phyloP scores from a whole-genome alignment of 2,797 vertebrate species.

The Catharus ustulatus region DNA sequence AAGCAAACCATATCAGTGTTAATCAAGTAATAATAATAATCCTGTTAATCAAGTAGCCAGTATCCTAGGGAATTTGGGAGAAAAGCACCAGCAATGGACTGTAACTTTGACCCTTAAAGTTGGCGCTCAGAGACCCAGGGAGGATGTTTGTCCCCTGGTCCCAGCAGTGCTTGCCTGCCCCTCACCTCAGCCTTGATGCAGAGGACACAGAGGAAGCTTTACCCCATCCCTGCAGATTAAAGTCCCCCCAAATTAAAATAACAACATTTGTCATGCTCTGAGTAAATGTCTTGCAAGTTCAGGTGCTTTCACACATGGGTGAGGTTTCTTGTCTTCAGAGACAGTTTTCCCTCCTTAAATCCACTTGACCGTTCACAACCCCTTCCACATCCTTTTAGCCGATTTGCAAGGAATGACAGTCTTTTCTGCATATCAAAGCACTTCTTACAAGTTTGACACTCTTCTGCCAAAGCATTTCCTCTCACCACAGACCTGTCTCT shows the following conservation, averaged over 20 bases:
- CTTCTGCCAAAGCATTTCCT: neutral
- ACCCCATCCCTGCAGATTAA: neutral
- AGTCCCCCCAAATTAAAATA: neutral
- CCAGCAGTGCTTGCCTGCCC: neutral
- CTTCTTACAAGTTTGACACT: neutral
- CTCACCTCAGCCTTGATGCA: fast-evolving
- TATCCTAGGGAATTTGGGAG: neutral
- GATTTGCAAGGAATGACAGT: neutral
- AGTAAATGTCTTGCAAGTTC: neutral
- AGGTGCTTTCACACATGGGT: neutral
- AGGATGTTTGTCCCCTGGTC: neutral
- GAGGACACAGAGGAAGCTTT: neutral
- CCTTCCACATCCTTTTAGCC: neutral
- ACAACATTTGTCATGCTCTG: neutral
- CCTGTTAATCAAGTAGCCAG: neutral
- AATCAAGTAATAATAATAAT: neutral
- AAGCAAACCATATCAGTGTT: neutral
- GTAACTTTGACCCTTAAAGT: neutral
- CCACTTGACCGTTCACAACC: neutral
- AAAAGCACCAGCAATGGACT: neutral
- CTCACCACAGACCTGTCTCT: neutral
- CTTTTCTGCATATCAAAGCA: neutral
- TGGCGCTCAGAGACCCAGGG: neutral
- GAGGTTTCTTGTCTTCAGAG: neutral
- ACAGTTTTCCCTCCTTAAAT: neutral